Percentiles rank a stretch among this genome's conserved stretches.
These are phyloP conservation scores for Ephydatia muelleri DNA, from an alignment of 37 sponge, comb jelly and placozoan species.

Conservation along the genomic window DNA sequence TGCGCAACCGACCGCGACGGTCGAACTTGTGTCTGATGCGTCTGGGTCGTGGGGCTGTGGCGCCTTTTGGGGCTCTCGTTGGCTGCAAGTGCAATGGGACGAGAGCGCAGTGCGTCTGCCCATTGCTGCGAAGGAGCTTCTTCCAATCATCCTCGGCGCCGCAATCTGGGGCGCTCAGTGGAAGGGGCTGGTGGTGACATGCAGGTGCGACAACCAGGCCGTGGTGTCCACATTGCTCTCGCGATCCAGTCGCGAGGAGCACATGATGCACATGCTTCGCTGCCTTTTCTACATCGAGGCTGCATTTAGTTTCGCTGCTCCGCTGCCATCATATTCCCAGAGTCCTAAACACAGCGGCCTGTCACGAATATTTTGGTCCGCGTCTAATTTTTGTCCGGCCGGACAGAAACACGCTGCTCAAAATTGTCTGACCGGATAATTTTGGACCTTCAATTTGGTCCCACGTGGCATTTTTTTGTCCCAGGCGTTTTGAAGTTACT, in stretches of 20 bases:
- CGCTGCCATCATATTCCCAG: slow-evolving; percentile 10
- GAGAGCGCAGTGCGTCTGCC: not conserved
- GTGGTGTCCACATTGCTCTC: slow-evolving; percentile 13
- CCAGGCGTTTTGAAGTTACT: too few relatives aligned
- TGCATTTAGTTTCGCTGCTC: not conserved
- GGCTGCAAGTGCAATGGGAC: slow-evolving; percentile 51
- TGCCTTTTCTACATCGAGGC: slow-evolving; percentile 33
- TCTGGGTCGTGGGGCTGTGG: slow-evolving; percentile 55
- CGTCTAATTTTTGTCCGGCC: too few relatives aligned
- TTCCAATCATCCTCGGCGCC: slow-evolving; percentile 4
- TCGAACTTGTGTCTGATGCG: slow-evolving; percentile 22
- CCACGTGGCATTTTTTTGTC: too few relatives aligned
- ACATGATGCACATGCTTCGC: slow-evolving; percentile 41
- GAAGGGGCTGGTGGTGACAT: not conserved
- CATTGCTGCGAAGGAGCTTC: slow-evolving; percentile 45
- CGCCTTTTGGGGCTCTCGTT: slow-evolving; percentile 9
- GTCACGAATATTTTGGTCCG: too few relatives aligned
- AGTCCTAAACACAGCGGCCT: not conserved
- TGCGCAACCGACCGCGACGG: not conserved
- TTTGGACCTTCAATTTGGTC: too few relatives aligned
- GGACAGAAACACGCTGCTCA: too few relatives aligned
- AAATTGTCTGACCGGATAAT: too few relatives aligned
- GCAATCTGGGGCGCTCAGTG: slow-evolving; percentile 43
- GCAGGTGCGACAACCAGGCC: slow-evolving; percentile 37
- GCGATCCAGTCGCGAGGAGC: not conserved